These are phyloP conservation scores for Oceanodroma leucorhoa DNA, from an alignment of 2,797 vertebrate genomes.

Conservation along the genomic window DNA sequence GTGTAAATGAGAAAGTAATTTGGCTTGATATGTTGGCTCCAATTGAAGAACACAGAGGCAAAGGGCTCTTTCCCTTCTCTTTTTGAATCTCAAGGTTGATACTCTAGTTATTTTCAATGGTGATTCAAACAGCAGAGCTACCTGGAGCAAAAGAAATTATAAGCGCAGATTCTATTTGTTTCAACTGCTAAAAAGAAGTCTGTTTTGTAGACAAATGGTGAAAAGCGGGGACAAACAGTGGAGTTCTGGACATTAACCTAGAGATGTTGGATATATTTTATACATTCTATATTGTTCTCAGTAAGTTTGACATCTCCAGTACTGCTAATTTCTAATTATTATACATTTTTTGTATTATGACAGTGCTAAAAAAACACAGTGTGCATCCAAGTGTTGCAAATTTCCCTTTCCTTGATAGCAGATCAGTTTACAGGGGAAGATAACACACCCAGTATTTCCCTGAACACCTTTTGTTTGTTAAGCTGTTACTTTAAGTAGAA, in stretches of 20 bases:
- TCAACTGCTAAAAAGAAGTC: neutral
- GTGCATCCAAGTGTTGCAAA: neutral
- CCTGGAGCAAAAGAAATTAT: neutral
- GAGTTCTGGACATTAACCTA: neutral
- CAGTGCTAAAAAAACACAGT: neutral
- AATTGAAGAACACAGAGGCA: neutral
- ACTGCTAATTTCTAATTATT: neutral
- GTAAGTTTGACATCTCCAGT: neutral
- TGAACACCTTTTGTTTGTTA: neutral
- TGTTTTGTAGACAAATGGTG: neutral
- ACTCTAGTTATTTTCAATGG: neutral
- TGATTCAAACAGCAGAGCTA: neutral
- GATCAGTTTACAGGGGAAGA: fast-evolving
- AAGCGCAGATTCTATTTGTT: neutral
- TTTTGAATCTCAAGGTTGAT: neutral
- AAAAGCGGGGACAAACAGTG: neutral
- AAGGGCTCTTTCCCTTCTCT: neutral
- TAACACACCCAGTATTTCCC: neutral
- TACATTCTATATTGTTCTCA: neutral
- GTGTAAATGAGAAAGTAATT: neutral
- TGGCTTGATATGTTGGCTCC: neutral
- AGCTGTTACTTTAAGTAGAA: neutral
- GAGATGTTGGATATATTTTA: neutral
- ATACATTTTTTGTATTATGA: neutral
- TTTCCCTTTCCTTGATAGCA: neutral